A percentile compares a stretch with the other conserved stretches of the same genome.
Conservation (phyloP, 2,888 invertebrate genomes). For the Rhingia campestris region DNA sequence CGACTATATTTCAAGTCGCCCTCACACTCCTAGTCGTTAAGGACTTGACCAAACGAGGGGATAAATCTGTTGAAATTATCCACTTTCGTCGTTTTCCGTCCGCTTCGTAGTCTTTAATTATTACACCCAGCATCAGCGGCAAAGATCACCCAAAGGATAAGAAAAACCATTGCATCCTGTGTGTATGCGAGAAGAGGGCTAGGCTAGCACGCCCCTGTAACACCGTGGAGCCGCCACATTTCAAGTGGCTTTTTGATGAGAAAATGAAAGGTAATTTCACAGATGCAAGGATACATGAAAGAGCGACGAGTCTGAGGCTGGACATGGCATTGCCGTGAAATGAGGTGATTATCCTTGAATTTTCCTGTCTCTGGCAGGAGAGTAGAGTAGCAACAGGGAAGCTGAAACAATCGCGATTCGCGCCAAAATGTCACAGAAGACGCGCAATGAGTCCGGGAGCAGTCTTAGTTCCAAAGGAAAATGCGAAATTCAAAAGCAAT, state of each 20-base stretch:
- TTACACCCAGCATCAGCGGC: conserved; percentile 52
- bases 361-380: conserved; percentile 7
- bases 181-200: conserved; percentile 23
- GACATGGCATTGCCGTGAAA: conserved; percentile 39
- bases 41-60: conserved; percentile 73
- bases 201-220: not conserved
- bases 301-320: conserved; percentile 25
- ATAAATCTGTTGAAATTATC: conserved; percentile 75
- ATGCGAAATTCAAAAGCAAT: conserved; percentile 63
- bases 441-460: conserved; percentile 4
- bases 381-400: conserved; percentile 21
- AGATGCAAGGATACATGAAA: conserved; percentile 72
- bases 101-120: conserved; percentile 69
- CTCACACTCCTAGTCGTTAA: conserved; percentile 22
- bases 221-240: conserved; percentile 62
- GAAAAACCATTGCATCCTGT: conserved; percentile 48
- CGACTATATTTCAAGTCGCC: conserved; percentile 44
- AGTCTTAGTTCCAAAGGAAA: conserved; percentile 21
- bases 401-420: conserved; percentile 59
- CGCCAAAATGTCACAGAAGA: conserved; percentile 44
- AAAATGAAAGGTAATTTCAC: conserved; percentile 82
- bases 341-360: conserved; percentile 60
- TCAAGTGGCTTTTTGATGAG: conserved; percentile 82
- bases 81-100: conserved; percentile 66
- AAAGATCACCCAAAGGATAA: conserved; percentile 59